These are phyloP conservation scores for Ceratothoa steindachneri DNA, from an alignment of 2,888 invertebrate genomes.

Conservation along the genomic window DNA sequence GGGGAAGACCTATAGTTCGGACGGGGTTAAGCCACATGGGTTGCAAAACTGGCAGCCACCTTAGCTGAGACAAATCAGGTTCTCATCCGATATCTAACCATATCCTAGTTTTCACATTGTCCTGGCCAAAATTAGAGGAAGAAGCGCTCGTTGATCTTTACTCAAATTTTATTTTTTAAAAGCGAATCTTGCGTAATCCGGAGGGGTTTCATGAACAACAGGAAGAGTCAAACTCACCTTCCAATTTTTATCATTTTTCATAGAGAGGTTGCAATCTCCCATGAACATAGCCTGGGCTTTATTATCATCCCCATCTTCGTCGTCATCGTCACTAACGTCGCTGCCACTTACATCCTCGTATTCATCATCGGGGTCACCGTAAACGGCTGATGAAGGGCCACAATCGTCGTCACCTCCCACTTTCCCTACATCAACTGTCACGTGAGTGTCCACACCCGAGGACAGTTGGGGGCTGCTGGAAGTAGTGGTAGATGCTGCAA, in stretches of 20 bases:
- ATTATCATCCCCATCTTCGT: slow-evolving; percentile 27
- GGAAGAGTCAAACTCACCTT: slow-evolving; percentile 29
- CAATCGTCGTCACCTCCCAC: slow-evolving; percentile 18
- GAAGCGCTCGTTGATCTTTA: too few species aligned
- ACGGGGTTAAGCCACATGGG: too few species aligned
- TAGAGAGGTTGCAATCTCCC: slow-evolving; percentile 22
- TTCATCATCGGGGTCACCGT: slow-evolving; percentile 23
- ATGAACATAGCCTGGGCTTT: slow-evolving; percentile 20
- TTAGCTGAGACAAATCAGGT: too few species aligned
- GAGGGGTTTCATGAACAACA: background rate
- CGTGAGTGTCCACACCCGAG: background rate
- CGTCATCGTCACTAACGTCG: slow-evolving; percentile 22
- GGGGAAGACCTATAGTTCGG: too few species aligned
- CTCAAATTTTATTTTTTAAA: too few species aligned
- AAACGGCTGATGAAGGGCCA: too few species aligned
- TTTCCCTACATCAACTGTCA: background rate
- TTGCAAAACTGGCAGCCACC: too few species aligned
- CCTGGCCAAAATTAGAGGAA: too few species aligned
- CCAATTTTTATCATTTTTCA: slow-evolving; percentile 26
- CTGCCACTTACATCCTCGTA: slow-evolving; percentile 19
- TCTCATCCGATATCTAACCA: too few species aligned
- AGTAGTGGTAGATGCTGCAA: too few species aligned
- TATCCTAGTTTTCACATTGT: too few species aligned
- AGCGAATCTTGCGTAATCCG: too few species aligned
- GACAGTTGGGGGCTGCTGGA: background rate